phyloP scores from a whole-genome alignment of 2,113 vertebrate genomes.

The Romanogobio albipinnatus region DNA sequence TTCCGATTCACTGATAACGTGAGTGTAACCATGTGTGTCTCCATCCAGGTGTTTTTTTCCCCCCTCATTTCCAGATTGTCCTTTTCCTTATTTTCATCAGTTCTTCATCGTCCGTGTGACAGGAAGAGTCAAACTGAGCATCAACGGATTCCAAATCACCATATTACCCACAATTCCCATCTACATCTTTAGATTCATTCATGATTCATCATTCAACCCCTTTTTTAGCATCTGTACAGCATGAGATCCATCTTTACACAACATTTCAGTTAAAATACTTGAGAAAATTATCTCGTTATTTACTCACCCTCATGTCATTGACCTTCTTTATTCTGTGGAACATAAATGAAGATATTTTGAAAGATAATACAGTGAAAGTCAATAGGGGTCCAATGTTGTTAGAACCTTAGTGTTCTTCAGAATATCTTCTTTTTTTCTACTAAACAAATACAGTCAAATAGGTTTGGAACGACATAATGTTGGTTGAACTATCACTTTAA shows the following conservation, averaged over 20 bases:
- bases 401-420: background rate
- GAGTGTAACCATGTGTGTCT: conserved; percentile 36
- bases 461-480: background rate
- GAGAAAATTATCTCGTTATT: background rate
- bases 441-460: background rate
- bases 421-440: background rate
- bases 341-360: background rate
- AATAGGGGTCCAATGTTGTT: background rate
- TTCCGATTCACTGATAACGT: conserved; percentile 42
- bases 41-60: background rate
- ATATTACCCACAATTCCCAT: background rate
- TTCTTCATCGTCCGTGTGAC: background rate
- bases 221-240: background rate
- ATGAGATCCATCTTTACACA: background rate
- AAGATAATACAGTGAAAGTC: background rate
- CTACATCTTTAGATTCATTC: background rate
- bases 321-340: background rate
- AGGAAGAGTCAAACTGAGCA: background rate
- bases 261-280: background rate
- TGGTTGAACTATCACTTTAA: background rate
- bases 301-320: background rate
- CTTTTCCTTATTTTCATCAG: background rate
- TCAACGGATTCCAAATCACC: background rate
- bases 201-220: background rate
- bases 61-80: background rate